phyloP scores from a whole-genome alignment of 2,888 invertebrate species.

The Anthrax anthrax region DNA sequence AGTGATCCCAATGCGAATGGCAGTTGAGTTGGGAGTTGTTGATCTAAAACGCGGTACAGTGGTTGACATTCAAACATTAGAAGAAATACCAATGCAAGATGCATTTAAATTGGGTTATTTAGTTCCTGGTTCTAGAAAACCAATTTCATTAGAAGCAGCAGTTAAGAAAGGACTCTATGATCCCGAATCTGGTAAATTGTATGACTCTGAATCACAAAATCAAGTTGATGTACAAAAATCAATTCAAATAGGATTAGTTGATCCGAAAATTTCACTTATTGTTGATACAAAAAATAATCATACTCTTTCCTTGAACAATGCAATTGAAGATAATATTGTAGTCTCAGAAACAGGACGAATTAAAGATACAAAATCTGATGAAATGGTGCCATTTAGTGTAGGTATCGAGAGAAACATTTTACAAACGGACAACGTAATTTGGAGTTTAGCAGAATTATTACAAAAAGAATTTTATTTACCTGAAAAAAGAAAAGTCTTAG shows the following conservation, averaged over 20 bases:
- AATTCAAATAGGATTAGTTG: constrained; percentile 62
- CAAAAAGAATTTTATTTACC: constrained; percentile 64
- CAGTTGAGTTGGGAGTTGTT: constrained; percentile 62
- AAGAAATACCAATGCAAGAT: constrained; percentile 51
- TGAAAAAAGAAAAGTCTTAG: constrained; percentile 55
- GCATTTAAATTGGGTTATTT: constrained; percentile 59
- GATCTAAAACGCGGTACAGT: constrained; percentile 59
- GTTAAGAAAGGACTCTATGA: constrained; percentile 56
- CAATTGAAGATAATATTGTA: constrained; percentile 52
- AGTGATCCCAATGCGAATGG: constrained; percentile 63
- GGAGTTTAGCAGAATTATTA: constrained; percentile 58
- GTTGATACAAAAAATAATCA: constrained; percentile 60
- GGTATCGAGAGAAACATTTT: constrained; percentile 57
- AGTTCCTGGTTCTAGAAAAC: constrained; percentile 49
- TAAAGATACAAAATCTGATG: constrained; percentile 55
- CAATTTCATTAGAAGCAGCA: constrained; percentile 66
- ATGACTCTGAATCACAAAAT: constrained; percentile 57
- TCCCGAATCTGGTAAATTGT: constrained; percentile 51
- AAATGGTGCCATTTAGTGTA: constrained; percentile 51
- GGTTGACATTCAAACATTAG: constrained; percentile 52
- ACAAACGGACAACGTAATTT: constrained; percentile 53
- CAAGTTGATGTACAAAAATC: constrained; percentile 60
- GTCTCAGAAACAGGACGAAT: constrained; percentile 56
- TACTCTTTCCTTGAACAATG: constrained; percentile 59
- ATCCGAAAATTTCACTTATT: constrained; percentile 66